Base-by-base conservation (phyloP, 2,797 vertebrate species). In the Macroramphosus scolopax region DNA sequence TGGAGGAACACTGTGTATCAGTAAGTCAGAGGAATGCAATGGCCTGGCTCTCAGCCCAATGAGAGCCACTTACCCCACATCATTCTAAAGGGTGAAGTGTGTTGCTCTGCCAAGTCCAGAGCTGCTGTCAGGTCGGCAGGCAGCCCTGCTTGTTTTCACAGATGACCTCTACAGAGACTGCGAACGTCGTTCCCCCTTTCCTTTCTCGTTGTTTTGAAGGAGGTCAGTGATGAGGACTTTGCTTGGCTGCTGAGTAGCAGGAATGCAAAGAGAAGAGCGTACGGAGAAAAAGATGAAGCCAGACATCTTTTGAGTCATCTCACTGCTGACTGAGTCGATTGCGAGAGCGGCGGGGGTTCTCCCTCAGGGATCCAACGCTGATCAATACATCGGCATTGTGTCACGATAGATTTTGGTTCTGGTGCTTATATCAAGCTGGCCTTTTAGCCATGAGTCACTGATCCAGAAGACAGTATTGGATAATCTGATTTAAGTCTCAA, bases 341-440 rank as follows among this genome's bases (percentile, higher is more conserved):
- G n/a, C n/a, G n/a, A 36, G 35, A 51, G 18, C 74, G 2, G 11
- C 45, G 12, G 70, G 78, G 33, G 47, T 56, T 31, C 35, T 52
- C 53, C 56, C 63, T 24, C 14, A 0, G 69, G 63, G 60, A 56
- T 51, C 54, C 56, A 54, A 41, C 30, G 20, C 29, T 11, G 32
- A 73, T 83, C 78, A 50, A 82, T 84, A 83, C 62, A 83, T 84
- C 3, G 80, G 54, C 71, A 10, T 76, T 79, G 52, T 82, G 83
- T 80, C 82, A 77, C 17, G 59, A 55, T 18, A 41, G 46, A 82
- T 85, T 67, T 18, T 48, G 49, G 51, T 51, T 53, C 63, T 22
- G 25, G 41, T 46, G 72, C 62, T 80, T 65, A 77, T 54, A 68
- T 82, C 72, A 68, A 49, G 65, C 72, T 68, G 74, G 62, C 73